Conservation (phyloP, 2,888 invertebrate species). For the Deilephila porcellus region DNA sequence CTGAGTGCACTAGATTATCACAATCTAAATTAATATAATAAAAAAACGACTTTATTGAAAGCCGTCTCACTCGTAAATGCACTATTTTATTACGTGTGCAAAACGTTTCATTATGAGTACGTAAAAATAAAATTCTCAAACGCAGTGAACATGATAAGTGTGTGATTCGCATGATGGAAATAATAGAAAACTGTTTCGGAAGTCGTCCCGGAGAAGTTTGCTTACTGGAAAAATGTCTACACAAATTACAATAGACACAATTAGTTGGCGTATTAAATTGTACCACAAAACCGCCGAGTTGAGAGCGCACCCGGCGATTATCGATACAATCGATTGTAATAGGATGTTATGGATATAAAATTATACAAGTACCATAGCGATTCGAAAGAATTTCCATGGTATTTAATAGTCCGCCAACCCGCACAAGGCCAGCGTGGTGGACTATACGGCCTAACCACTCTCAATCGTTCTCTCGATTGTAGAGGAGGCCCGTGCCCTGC, state of each 20-base stretch:
- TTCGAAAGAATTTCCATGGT: too few species aligned
- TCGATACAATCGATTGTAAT: background rate
- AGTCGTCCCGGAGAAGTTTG: conserved; percentile 43
- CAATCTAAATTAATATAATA: conserved; percentile 27
- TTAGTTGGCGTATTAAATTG: background rate
- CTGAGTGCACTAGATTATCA: conserved; percentile 30
- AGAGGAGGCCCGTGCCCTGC: too few species aligned
- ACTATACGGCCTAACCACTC: too few species aligned
- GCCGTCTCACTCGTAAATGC: conserved; percentile 15
- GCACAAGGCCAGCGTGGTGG: too few species aligned
- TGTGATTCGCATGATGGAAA: conserved; percentile 43
- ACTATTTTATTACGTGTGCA: conserved; percentile 28
- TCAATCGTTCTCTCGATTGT: too few species aligned
- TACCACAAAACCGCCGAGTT: background rate
- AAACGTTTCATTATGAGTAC: background rate
- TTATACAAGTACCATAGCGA: background rate
- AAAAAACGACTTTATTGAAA: conserved; percentile 18
- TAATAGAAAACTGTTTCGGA: conserved; percentile 51
- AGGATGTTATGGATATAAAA: background rate
- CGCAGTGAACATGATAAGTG: conserved; percentile 58
- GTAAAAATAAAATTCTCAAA: conserved; percentile 32
- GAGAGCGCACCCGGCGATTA: background rate
- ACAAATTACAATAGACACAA: conserved; percentile 12
- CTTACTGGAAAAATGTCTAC: conserved; percentile 27
- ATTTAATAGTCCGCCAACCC: too few species aligned